Evolutionary conservation across 1,140 invertebrate genomes (phyloP).

Genomic region (Rhopalosiphum padi): DNA sequence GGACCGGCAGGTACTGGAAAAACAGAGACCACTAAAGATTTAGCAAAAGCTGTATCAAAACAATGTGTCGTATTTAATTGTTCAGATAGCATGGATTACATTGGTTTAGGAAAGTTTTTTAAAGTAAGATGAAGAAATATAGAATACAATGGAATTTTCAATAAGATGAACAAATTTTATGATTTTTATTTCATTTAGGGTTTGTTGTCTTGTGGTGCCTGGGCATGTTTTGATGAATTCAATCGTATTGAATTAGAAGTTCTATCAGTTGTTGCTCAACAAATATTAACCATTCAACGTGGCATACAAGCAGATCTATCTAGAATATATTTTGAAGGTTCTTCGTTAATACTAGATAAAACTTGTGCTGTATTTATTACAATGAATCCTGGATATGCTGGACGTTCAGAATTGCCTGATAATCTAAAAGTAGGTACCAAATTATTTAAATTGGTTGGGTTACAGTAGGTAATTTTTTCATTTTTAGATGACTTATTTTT

Average conservation of each 20-base stretch:
- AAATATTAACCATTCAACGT: slow-evolving; percentile 78
- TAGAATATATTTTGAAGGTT: slow-evolving; percentile 87
- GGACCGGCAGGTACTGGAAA: slow-evolving; percentile 96
- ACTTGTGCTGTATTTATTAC: slow-evolving; percentile 95
- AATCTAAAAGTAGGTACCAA: slow-evolving; percentile 79
- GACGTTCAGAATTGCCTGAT: slow-evolving; percentile 88
- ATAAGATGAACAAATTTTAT: neutral
- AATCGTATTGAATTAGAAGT: slow-evolving; percentile 86
- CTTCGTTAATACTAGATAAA: slow-evolving; percentile 84
- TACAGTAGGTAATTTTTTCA: neutral
- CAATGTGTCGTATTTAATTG: slow-evolving; percentile 98
- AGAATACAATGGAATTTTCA: neutral
- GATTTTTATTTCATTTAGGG: slow-evolving; percentile 68
- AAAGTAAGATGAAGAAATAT: slow-evolving; percentile 68
- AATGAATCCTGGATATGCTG: slow-evolving; percentile 95
- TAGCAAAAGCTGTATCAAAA: slow-evolving; percentile 95
- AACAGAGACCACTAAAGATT: slow-evolving; percentile 95
- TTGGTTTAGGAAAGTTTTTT: slow-evolving; percentile 94
- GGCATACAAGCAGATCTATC: slow-evolving; percentile 79
- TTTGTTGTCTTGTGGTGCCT: slow-evolving; percentile 91
- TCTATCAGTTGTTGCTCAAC: slow-evolving; percentile 90
- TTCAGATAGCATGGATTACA: slow-evolving; percentile 90
- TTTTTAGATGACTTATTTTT: neutral
- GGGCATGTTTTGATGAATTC: slow-evolving; percentile 98
- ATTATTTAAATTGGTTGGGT: neutral